These are phyloP conservation scores for Ammodytes marinus DNA, from an alignment of 2,113 vertebrate species.

Conservation along the genomic window DNA sequence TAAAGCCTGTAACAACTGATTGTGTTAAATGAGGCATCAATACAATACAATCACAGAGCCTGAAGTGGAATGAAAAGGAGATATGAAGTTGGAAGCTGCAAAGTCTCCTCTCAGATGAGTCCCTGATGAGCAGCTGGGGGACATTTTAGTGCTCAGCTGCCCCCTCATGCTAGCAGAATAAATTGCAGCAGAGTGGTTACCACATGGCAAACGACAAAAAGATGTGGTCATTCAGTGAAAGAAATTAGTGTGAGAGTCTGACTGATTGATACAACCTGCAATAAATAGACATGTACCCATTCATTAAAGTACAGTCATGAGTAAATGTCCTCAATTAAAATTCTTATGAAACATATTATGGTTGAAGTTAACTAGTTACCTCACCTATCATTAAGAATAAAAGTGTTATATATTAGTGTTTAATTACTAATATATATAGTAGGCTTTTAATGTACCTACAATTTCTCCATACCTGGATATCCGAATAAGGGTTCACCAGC, in stretches of 20 bases:
- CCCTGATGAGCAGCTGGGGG: neutral
- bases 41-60: neutral
- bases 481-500: too few species aligned
- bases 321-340: neutral
- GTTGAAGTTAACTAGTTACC: too few species aligned
- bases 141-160: slow-evolving; percentile 58
- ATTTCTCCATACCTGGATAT: too few species aligned
- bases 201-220: neutral
- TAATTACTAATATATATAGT: too few species aligned
- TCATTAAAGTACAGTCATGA: too few species aligned
- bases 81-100: neutral
- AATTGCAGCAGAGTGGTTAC: slow-evolving; percentile 42
- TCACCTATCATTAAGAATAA: neutral
- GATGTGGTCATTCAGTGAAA: slow-evolving; percentile 20
- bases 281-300: neutral
- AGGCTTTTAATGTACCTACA: too few species aligned
- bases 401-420: too few species aligned
- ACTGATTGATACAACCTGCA: neutral
- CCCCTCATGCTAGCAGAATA: slow-evolving; percentile 58
- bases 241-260: slow-evolving; percentile 7
- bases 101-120: neutral
- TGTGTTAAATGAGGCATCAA: slow-evolving; percentile 31
- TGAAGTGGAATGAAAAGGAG: neutral
- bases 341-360: neutral
- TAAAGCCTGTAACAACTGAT: slow-evolving; percentile 19